Base-by-base conservation (phyloP, 2,888 invertebrate genomes). In the Diaperis boleti region DNA sequence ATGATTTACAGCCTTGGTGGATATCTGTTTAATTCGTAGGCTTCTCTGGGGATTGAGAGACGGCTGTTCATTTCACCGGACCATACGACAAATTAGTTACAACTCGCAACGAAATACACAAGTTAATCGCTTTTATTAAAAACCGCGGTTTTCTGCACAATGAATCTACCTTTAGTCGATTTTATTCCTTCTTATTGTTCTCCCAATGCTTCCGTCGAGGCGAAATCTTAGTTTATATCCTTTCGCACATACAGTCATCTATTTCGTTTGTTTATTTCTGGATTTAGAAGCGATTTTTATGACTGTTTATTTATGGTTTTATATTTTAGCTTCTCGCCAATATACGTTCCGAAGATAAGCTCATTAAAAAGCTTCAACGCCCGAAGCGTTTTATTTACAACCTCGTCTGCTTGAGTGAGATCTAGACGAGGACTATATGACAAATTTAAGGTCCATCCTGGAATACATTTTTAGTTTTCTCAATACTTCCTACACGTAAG, bases 21-120 rank as follows among this genome's bases (percentile, higher is more conserved):
- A 74, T 73, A 74, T 75, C 72, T 75, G 72, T 69, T 76, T 76
- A 74, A 76, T 76, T 76, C 76, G 67, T 68, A 67, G 72, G 72
- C 71, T 73, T 74, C 74, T 68, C 67, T 42, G 62, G 73, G 73
- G 72, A 74, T 70, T 67, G 67, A 69, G 64, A 60, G 67, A 67
- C 56, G 67, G 64, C 66, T 67, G 55, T 37, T 35, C 42, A 26
- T 65, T 65, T 65, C 62, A 59, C 59, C 64, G 45, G 29, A 50
- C 39, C 31, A 39, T 45, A 55, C 52, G 41, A 64, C 64, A 64
- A 64, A 64, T 64, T 55, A 64, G 42, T 37, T 55, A 54, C 44
- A 54, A 22, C 47, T 54, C 20, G 20, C 39, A 14, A 37, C 29
- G 45, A 54, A 37, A 47, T 52, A 45, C 41, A 10, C 52, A 47